phyloP scores from a whole-genome alignment of 2,888 invertebrate genomes.

The Xanthorhoe designata region DNA sequence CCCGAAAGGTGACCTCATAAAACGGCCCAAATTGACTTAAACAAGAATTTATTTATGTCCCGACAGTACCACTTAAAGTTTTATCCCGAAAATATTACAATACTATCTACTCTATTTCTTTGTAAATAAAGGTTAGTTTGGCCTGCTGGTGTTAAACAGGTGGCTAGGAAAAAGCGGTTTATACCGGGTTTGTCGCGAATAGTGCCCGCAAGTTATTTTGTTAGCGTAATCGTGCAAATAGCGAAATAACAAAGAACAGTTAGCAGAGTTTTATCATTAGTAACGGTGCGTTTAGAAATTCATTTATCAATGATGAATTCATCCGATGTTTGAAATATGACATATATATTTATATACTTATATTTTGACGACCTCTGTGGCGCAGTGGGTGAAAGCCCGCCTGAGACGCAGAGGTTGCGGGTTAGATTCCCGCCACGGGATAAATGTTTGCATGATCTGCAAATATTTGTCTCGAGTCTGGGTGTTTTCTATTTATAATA shows the following conservation, averaged over 20 bases:
- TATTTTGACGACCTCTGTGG: too few species aligned
- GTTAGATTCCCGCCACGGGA: too few species aligned
- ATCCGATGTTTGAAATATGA: too few species aligned
- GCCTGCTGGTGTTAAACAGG: constrained; percentile 26
- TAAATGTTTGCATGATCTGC: too few species aligned
- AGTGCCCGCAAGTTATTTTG: constrained; percentile 27
- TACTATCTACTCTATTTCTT: constrained; percentile 17
- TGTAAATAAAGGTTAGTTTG: constrained; percentile 5
- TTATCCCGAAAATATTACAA: constrained; percentile 24
- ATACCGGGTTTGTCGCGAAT: constrained; percentile 41
- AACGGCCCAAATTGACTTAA: constrained; percentile 41
- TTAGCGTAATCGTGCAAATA: constrained; percentile 4
- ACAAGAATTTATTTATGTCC: constrained; percentile 43
- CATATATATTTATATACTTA: too few species aligned
- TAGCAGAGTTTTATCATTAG: background rate
- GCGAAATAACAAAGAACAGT: background rate
- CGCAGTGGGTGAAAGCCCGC: too few species aligned
- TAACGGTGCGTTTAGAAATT: too few species aligned
- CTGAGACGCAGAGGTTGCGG: too few species aligned
- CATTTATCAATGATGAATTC: too few species aligned
- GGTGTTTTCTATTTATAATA: too few species aligned
- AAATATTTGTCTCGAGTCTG: too few species aligned
- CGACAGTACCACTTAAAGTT: constrained; percentile 40
- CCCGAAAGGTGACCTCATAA: constrained; percentile 42
- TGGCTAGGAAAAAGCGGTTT: constrained; percentile 41